Base-by-base conservation (phyloP, 2,888 invertebrate species). In the Leucophora obtusa region DNA sequence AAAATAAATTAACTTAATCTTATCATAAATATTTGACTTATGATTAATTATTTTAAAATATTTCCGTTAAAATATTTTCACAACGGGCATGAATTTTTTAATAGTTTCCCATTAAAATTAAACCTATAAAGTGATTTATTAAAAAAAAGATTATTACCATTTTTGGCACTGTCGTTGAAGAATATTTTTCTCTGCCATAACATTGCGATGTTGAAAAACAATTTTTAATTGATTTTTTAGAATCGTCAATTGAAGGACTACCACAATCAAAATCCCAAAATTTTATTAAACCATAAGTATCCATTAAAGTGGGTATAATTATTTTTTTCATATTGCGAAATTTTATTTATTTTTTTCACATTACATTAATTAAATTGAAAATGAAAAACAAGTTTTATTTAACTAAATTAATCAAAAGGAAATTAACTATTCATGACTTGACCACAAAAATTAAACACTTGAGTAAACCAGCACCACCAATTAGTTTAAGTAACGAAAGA, bases 261-360 rank as follows among this genome's bases (percentile, higher is more conserved):
- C 85, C 86, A 72, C 84, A 80, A 83, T 88, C 88, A 53, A 88
- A 88, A 72, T 86, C 86, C 88, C 88, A 88, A 82, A 88, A 87
- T 76, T 85, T 86, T 33, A 88, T 86, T 73, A 88, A 81, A 2
- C 87, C 88, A 82, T 87, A 88, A 76, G 87, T 87, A 68, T 88
- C 88, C 84, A 88, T 85, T 7, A 87, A 71, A 1, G 85, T 86
- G 43, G 88, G 88, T 85, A 88, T 85, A 69, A 87, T 87, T 54
- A 87, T 83, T 78, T 87, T 87, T 75, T 87, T 88, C 88, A 88
- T 38, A 38, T 62, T 54, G 60, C 65, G 51, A 21, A 79, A 70
- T 47, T 38, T 7, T 28, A 88, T 38, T 35, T 62, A 78, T 65
- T 35, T 38, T 15, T 18, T n/a, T 63, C 56, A 62, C 72, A 73